Base-by-base conservation (phyloP, 1,140 invertebrate species). In the Agrilus planipennis region DNA sequence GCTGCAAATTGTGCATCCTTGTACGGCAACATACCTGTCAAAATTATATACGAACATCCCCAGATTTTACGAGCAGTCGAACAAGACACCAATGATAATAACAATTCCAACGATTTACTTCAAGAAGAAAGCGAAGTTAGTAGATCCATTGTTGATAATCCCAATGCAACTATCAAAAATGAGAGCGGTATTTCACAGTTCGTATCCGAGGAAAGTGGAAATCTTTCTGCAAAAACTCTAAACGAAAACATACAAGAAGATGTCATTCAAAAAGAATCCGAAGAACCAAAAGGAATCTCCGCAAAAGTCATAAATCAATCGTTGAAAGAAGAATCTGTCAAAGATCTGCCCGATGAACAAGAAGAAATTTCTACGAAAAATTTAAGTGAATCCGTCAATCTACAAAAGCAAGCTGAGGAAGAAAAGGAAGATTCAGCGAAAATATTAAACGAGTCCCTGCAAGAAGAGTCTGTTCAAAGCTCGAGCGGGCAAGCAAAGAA, bases 11-110 rank as follows among this genome's bases (percentile, higher is more conserved):
- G 44, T n/a, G 44, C 42, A 6, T 29, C 39, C 16, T 23, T 43
- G 28, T 31, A 36, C 11, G 11, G 11, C 4, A 45, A 46, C 36
- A 57, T 64, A 49, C 62, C 57, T 44, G 62, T 56, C 46, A 55
- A 52, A 54, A 45, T 51, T 45, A 43, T 50, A 41, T 60, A 53
- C 54, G 53, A 57, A 51, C 55, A 42, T 46, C 36, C 29, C 44
- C 19, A 14, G 55, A 39, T n/a, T 16, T 25, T n/a, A n/a, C n/a
- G n/a, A n/a, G n/a, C n/a, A n/a, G n/a, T n/a, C n/a, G n/a, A n/a
- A n/a, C n/a, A n/a, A n/a, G n/a, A n/a, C n/a, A n/a, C n/a, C n/a
- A n/a, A n/a, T n/a, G n/a, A n/a, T n/a, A 22, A 16, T 19, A 36
- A 34, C 7, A 47, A 43, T 50, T 44, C 43, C 19, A 39, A 39